These are phyloP conservation scores for Lerista edwardsae DNA, from an alignment of 2,797 vertebrate genomes.

Conservation along the genomic window DNA sequence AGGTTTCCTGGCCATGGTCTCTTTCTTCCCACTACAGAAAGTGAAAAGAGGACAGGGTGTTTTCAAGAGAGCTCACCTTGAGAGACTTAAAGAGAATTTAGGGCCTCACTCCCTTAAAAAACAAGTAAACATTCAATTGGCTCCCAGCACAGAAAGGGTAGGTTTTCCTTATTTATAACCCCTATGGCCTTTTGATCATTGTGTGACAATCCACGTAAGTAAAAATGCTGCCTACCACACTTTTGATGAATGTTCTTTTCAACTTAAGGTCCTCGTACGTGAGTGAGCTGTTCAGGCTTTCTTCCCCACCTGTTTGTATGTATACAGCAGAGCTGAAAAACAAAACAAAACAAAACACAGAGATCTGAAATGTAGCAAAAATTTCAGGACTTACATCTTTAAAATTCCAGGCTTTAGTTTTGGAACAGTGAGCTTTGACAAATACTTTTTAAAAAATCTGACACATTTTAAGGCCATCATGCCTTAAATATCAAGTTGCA, in stretches of 20 bases:
- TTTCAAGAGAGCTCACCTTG: too few relatives aligned
- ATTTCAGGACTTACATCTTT: not conserved
- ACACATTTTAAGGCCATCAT: not conserved
- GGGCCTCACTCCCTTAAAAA: not conserved
- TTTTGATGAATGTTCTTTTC: not conserved
- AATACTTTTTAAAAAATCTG: not conserved
- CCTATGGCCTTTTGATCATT: not conserved
- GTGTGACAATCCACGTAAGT: not conserved
- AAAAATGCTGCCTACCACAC: slow-evolving; percentile 1
- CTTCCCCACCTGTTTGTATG: not conserved
- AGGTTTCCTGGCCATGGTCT: too few relatives aligned
- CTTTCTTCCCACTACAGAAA: too few relatives aligned
- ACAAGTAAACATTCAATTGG: not conserved
- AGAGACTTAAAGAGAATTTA: not conserved
- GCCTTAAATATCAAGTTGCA: not conserved
- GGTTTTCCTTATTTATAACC: not conserved
- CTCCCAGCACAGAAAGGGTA: not conserved
- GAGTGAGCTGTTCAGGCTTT: not conserved
- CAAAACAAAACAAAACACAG: not conserved
- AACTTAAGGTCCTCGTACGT: not conserved
- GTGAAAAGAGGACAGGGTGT: too few relatives aligned
- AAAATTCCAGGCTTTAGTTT: not conserved
- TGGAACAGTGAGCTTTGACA: not conserved
- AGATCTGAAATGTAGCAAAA: not conserved
- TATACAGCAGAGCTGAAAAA: not conserved